Percentiles rank a stretch among this genome's conserved stretches.
These are phyloP conservation scores for Drosophila koepferae DNA, from an alignment of 2,888 invertebrate genomes.

Conservation along the genomic window DNA sequence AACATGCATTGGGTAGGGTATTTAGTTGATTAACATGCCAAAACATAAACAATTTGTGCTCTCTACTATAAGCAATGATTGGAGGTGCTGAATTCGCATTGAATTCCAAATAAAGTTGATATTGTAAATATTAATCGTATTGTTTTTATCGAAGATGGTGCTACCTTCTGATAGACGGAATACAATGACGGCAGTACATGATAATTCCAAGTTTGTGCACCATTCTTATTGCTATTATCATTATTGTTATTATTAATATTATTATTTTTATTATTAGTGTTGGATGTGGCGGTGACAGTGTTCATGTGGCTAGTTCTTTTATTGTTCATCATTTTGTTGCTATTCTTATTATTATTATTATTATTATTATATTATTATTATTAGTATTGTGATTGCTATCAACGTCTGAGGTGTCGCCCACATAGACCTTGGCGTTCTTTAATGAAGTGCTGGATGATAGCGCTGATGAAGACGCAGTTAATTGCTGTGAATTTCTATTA, in stretches of 20 bases:
- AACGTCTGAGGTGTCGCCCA: slow-evolving; percentile 77
- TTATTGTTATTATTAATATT: slow-evolving; percentile 36
- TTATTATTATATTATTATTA: slow-evolving; percentile 31
- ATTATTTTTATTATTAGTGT: slow-evolving; percentile 33
- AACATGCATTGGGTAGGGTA: slow-evolving; percentile 32
- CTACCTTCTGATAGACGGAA: slow-evolving; percentile 94
- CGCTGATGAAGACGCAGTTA: slow-evolving; percentile 77
- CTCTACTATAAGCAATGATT: slow-evolving; percentile 31
- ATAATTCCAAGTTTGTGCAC: slow-evolving; percentile 90
- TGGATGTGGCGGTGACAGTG: slow-evolving; percentile 71
- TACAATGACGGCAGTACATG: slow-evolving; percentile 94
- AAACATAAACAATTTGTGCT: slow-evolving; percentile 24
- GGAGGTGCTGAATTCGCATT: slow-evolving; percentile 28
- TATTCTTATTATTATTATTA: slow-evolving; percentile 45
- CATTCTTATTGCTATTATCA: slow-evolving; percentile 80
- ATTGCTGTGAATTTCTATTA: slow-evolving; percentile 82
- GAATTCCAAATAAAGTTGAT: slow-evolving; percentile 8
- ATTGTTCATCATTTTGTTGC: slow-evolving; percentile 46
- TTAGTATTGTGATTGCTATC: slow-evolving; percentile 46
- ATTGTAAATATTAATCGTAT: slow-evolving; percentile 3
- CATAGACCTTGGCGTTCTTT: slow-evolving; percentile 76
- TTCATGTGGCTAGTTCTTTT: slow-evolving; percentile 63
- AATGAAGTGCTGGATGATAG: slow-evolving; percentile 72
- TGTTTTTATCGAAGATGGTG: slow-evolving; percentile 32
- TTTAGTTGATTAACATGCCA: slow-evolving; percentile 25